Evolutionary conservation across 2,797 vertebrate genomes (phyloP), one percentile per base, ranked within the genome.

Genomic region (Chromis chromis): DNA sequence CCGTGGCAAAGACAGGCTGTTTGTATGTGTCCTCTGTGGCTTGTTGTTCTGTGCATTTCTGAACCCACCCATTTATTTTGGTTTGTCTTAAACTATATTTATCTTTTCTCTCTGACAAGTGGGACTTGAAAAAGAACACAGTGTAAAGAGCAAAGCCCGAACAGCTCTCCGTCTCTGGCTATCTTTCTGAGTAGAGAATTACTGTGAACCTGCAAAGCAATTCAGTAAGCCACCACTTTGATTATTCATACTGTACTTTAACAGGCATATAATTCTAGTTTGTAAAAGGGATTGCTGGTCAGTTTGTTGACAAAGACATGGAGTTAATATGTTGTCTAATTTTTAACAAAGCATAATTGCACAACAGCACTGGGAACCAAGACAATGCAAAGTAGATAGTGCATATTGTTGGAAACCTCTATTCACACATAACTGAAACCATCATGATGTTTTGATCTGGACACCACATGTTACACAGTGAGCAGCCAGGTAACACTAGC

Each of bases 41-140:
- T 93, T 95, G 94, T 93, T 93, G 94, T 92, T 94, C 94, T 92
- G 92, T 64, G 91, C 94, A 94, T 95, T 94, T 92, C 82, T 86
- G 92, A 96, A 95, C 95, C 95, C 96, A 95, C 95, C 96, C 94
- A 93, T 94, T 94, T 95, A 96, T 96, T 97, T 96, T 94, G 96
- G 96, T 95, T 97, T 94, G 92, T 95, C 88, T 86, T 88, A 93
- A 95, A 95, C 96, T 98, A 97, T 97, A 97, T 97, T 97, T 96
- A 96, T 96, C 93, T 90, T 74, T 81, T 70, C 90, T 90, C 88
- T 91, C 92, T 95, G 95, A 96, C 96, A 96, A 95, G 94, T 94
- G 91, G 92, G 93, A 94, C 90, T 96, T 94, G 91, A 94, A 94
- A 94, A 94, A 95, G 69, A 88, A 91, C 87, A 77, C 80, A 64